Evolutionary conservation across 2,888 invertebrate genomes (phyloP).

Genomic region (Schizaphis graminum): DNA sequence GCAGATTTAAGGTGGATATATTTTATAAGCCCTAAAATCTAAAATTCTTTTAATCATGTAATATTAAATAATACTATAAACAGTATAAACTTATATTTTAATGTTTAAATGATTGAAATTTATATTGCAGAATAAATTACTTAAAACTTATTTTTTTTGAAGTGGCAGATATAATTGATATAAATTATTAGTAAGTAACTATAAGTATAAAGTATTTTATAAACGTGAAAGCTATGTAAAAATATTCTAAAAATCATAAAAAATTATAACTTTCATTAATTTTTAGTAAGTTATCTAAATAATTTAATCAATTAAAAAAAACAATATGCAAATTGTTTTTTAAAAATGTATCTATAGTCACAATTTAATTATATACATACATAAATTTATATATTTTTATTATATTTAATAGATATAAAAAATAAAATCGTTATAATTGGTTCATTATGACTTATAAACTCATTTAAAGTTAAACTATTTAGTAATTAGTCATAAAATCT

Average conservation of each 20-base stretch:
- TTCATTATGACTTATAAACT: not conserved
- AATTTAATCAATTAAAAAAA: not conserved
- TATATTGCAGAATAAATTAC: not conserved
- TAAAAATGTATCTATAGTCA: not conserved
- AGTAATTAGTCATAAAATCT: not conserved
- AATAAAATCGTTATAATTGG: not conserved
- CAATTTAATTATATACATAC: not conserved
- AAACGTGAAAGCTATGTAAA: not conserved
- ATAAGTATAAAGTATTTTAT: not conserved
- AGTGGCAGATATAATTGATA: not conserved
- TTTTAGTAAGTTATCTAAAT: not conserved
- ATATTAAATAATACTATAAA: not conserved
- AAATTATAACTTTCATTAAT: not conserved
- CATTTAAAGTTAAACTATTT: not conserved
- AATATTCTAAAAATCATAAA: not conserved
- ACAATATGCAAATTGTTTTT: not conserved
- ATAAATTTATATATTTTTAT: not conserved
- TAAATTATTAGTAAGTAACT: conserved; percentile 8
- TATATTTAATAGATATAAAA: not conserved
- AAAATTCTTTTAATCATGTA: not conserved
- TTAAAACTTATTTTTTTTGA: not conserved
- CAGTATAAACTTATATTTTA: not conserved
- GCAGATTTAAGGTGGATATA: conserved; percentile 20
- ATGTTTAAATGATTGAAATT: conserved; percentile 15
- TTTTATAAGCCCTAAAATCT: conserved; percentile 32